These are phyloP conservation scores for Cyphomyrus discorhynchus DNA, from an alignment of 2,113 vertebrate species.

Conservation along the genomic window DNA sequence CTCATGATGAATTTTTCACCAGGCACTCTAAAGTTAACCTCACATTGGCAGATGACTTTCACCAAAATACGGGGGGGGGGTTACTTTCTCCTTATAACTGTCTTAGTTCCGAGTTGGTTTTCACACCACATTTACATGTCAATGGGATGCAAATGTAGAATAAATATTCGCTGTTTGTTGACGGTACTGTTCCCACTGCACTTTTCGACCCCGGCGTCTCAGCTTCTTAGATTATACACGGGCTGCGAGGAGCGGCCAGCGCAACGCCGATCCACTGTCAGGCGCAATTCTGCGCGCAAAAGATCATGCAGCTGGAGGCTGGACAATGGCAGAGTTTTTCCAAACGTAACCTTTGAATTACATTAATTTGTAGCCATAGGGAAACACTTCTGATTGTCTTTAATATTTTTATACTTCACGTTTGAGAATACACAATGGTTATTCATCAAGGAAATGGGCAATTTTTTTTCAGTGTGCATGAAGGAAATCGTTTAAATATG, in stretches of 20 bases:
- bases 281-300: background rate
- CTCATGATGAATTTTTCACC: constrained; percentile 38
- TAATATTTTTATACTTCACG: background rate
- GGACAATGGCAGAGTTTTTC: background rate
- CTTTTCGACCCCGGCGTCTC: background rate
- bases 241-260: background rate
- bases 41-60: constrained; percentile 42
- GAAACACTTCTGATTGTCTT: background rate
- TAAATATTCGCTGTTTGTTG: constrained; percentile 68
- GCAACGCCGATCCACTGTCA: background rate
- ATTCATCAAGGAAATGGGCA: background rate
- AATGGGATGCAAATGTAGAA: constrained; percentile 49
- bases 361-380: background rate
- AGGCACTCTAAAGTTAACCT: constrained; percentile 46
- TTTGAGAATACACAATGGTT: background rate
- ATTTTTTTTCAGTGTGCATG: background rate
- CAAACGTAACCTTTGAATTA: background rate
- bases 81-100: constrained; percentile 42
- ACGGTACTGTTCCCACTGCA: constrained; percentile 40
- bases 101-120: constrained; percentile 54
- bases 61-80: constrained; percentile 39
- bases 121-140: constrained; percentile 66
- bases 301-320: background rate
- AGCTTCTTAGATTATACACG: constrained; percentile 11
- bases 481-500: background rate